Evolutionary conservation across 2,888 invertebrate genomes (phyloP).

Genomic region (Meta bourneti): DNA sequence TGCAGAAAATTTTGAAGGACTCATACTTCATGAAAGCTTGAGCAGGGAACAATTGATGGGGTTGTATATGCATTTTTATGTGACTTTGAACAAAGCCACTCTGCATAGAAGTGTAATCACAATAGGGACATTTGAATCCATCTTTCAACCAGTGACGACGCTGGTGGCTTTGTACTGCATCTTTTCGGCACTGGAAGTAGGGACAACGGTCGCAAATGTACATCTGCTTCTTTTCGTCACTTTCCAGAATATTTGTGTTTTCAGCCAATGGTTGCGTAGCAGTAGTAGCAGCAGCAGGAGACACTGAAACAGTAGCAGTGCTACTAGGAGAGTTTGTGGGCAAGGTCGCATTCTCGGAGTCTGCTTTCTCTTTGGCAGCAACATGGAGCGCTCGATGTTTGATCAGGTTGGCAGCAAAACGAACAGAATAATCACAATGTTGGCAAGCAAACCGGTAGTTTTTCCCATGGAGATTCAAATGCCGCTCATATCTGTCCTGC

Average conservation of each 20-base stretch:
- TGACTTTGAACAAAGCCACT: constrained; percentile 89
- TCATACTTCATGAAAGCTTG: constrained; percentile 73
- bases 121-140: constrained; percentile 88
- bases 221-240: constrained; percentile 83
- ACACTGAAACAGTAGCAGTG: not conserved
- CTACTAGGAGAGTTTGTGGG: not conserved
- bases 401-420: constrained; percentile 90
- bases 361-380: constrained; percentile 46
- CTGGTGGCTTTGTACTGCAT: constrained; percentile 88
- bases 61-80: constrained; percentile 87
- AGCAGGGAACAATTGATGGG: constrained; percentile 58
- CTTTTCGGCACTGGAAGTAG: constrained; percentile 87
- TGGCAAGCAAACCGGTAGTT: constrained; percentile 91
- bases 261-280: constrained; percentile 45
- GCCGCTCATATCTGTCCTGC: constrained; percentile 90
- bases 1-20: constrained; percentile 66
- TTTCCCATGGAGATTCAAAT: constrained; percentile 90
- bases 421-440: constrained; percentile 92
- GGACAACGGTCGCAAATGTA: constrained; percentile 90
- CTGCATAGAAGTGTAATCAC: constrained; percentile 90
- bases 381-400: constrained; percentile 90
- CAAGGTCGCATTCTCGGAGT: not conserved
- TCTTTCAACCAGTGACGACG: constrained; percentile 87
- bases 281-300: not conserved
- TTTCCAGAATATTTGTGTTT: constrained; percentile 81